Percentiles rank a stretch among this genome's conserved stretches.
Conservation (phyloP, 2,113 vertebrate species). For the Girardinichthys multiradiatus region DNA sequence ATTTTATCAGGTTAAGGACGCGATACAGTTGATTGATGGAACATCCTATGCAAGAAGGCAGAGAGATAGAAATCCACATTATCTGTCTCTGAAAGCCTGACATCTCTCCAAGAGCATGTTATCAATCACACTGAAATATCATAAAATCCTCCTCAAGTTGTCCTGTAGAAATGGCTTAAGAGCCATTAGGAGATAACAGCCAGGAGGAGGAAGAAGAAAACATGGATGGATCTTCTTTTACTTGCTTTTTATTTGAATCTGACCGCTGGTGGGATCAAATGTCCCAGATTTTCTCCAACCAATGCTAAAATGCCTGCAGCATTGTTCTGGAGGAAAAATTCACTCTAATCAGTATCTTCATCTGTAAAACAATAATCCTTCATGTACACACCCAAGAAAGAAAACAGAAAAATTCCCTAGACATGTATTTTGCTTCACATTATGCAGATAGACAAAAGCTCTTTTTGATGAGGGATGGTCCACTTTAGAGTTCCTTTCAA, state of each 20-base stretch:
- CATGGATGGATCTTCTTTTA: conserved; percentile 34
- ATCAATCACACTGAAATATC: conserved; percentile 81
- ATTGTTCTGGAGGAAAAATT: conserved; percentile 26
- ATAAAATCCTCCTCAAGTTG: conserved; percentile 76
- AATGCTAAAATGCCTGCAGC: conserved; percentile 30
- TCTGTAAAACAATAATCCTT: conserved; percentile 49
- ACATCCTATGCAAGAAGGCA: conserved; percentile 73
- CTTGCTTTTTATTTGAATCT: conserved; percentile 28
- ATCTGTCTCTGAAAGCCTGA: conserved; percentile 79
- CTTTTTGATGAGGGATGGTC: conserved; percentile 61
- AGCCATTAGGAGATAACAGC: conserved; percentile 66
- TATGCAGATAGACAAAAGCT: conserved; percentile 63
- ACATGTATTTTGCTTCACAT: conserved; percentile 49
- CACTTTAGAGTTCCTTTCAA: conserved; percentile 68
- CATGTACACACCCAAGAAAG: not conserved
- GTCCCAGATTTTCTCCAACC: conserved; percentile 14
- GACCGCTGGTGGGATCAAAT: conserved; percentile 3
- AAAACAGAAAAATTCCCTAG: conserved; percentile 23
- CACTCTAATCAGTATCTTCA: conserved; percentile 41
- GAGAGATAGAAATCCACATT: conserved; percentile 82
- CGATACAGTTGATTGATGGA: conserved; percentile 77
- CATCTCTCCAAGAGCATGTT: conserved; percentile 73
- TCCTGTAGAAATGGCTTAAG: conserved; percentile 76
- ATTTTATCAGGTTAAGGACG: conserved; percentile 77
- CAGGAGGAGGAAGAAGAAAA: conserved; percentile 43